These are phyloP conservation scores for Patiria pectinifera DNA, from an alignment of 53 echinoderm and acorn worm species.

Conservation along the genomic window DNA sequence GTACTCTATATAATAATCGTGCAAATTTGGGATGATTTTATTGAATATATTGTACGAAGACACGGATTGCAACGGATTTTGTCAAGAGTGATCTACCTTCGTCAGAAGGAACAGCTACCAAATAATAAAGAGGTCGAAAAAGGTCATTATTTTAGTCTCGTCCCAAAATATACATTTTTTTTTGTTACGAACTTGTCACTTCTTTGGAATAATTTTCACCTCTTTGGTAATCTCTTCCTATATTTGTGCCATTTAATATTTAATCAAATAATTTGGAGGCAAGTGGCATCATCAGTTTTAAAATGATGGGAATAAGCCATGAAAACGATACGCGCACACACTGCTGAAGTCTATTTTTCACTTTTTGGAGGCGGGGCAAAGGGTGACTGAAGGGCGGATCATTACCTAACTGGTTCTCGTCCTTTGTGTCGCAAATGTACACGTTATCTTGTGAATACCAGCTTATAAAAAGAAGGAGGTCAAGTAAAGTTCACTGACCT, in stretches of 20 bases:
- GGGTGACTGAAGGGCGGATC: neutral
- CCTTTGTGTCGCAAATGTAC: no score
- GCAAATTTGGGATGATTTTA: neutral
- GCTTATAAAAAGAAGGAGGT: slow-evolving; percentile 26
- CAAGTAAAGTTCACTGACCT: slow-evolving; percentile 67
- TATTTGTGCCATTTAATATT: no score
- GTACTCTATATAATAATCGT: slow-evolving; percentile 8
- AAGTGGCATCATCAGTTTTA: neutral
- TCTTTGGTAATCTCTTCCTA: no score
- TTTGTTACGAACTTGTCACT: neutral
- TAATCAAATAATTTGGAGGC: neutral
- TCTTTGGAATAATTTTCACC: neutral
- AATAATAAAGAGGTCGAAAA: slow-evolving; percentile 37
- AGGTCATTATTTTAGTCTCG: slow-evolving; percentile 30
- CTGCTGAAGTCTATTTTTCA: slow-evolving; percentile 3
- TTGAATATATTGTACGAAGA: neutral
- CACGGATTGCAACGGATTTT: slow-evolving; percentile 43
- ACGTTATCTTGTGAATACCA: neutral
- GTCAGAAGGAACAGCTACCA: neutral
- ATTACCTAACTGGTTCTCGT: slow-evolving; percentile 5
- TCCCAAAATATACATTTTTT: neutral
- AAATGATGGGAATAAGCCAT: neutral
- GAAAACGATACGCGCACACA: neutral
- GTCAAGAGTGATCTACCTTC: slow-evolving; percentile 12
- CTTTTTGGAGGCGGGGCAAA: slow-evolving; percentile 17